Evolutionary conservation across 2,113 vertebrate genomes (phyloP).

Genomic region (Nansenia antarctica): DNA sequence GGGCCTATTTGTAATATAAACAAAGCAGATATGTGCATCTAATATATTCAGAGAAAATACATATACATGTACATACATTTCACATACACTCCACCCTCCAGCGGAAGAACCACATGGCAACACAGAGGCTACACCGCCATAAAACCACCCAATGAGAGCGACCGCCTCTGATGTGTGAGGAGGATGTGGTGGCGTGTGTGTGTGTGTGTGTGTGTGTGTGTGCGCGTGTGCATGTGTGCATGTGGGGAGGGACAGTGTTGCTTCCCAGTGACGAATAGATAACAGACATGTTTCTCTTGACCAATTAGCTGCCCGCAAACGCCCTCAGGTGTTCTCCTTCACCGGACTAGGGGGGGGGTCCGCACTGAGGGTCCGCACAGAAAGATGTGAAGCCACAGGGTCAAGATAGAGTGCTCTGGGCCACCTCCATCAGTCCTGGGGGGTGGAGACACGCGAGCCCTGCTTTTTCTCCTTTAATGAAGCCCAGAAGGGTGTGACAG

Average conservation of each 20-base stretch:
- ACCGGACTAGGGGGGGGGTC: slow-evolving; percentile 9
- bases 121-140: slow-evolving; percentile 51
- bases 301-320: slow-evolving; percentile 57
- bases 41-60: too few species aligned
- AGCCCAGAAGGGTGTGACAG: too few species aligned
- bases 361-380: slow-evolving; percentile 17
- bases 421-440: too few species aligned
- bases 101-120: slow-evolving; percentile 58
- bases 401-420: slow-evolving; percentile 8
- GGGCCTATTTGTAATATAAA: too few species aligned
- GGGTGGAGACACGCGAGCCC: too few species aligned
- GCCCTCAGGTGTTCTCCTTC: slow-evolving; percentile 40
- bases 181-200: slow-evolving; percentile 24
- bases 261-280: slow-evolving; percentile 58
- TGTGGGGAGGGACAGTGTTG: slow-evolving; percentile 37
- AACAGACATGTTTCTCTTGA: slow-evolving; percentile 40
- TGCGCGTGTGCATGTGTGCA: slow-evolving; percentile 22
- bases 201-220: slow-evolving; percentile 23
- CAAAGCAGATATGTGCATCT: too few species aligned
- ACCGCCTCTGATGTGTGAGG: not conserved
- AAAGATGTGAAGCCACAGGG: slow-evolving; percentile 25
- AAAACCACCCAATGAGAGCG: slow-evolving; percentile 52
- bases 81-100: not conserved
- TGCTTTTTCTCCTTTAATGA: too few species aligned
- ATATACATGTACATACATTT: too few species aligned